A percentile compares a stretch with the other conserved stretches of the same genome.
Evolutionary conservation across 2,113 vertebrate genomes (phyloP).

Genomic region (Sphyrna mokarran): DNA sequence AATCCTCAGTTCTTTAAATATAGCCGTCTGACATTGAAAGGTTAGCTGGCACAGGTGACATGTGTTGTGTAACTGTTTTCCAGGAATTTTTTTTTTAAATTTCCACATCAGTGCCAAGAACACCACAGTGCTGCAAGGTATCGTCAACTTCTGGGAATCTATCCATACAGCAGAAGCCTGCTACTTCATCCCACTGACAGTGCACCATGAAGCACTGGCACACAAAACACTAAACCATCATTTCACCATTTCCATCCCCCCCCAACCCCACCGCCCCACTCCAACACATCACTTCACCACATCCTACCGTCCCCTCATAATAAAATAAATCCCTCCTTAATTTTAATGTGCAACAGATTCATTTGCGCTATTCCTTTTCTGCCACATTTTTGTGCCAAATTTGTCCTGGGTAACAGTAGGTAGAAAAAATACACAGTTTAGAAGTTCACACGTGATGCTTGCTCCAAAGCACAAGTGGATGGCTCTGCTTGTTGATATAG

Average conservation of each 20-base stretch:
- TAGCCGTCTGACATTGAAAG: not conserved
- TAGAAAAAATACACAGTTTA: not conserved
- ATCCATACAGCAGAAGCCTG: not conserved
- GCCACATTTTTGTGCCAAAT: not conserved
- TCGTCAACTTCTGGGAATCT: not conserved
- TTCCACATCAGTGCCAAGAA: constrained; percentile 2
- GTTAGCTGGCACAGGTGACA: not conserved
- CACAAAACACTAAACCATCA: not conserved
- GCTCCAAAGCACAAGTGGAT: not conserved
- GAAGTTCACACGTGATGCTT: not conserved
- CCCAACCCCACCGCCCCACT: too few relatives aligned
- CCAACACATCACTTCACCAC: too few relatives aligned
- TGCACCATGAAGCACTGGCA: not conserved
- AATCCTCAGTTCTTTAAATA: not conserved
- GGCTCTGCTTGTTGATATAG: not conserved
- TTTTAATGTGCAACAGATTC: not conserved
- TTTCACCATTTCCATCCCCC: not conserved
- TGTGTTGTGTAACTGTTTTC: constrained; percentile 6
- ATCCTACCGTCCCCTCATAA: too few relatives aligned
- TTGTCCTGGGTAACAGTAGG: not conserved
- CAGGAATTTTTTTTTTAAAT: not conserved
- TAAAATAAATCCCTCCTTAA: not conserved
- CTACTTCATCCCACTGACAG: not conserved
- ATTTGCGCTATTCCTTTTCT: not conserved
- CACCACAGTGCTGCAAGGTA: not conserved